A percentile compares a stretch with the other conserved stretches of the same genome.
Conservation (phyloP, 2,797 vertebrate genomes). For the Macroramphosus scolopax region DNA sequence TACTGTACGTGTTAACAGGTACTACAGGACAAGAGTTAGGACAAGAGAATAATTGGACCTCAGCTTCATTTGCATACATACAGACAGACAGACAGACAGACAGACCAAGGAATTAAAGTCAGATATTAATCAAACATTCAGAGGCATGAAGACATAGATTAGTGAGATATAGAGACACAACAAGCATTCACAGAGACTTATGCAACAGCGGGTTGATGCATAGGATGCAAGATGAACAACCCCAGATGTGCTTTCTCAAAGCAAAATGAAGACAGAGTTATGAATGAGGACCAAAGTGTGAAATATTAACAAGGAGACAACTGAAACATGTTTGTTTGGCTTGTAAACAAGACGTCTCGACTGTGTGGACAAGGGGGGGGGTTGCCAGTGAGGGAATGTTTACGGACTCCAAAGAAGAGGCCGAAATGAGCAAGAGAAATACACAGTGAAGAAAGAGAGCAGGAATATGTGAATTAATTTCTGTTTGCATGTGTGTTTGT, state of each 20-base stretch:
- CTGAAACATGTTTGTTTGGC: slow-evolving; percentile 3
- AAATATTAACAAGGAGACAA: slow-evolving; percentile 9
- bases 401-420: not conserved
- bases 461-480: slow-evolving; percentile 7
- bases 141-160: not conserved
- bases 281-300: not conserved
- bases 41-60: too few relatives aligned
- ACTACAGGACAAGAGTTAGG: slow-evolving; percentile 43
- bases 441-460: not conserved
- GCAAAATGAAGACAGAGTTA: slow-evolving; percentile 3
- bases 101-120: not conserved
- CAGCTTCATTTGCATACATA: slow-evolving; percentile 29
- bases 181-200: not conserved
- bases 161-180: not conserved
- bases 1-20: slow-evolving; percentile 22
- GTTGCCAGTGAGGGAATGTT: slow-evolving; percentile 2
- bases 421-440: not conserved
- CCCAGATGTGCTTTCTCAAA: not conserved
- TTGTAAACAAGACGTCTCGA: slow-evolving; percentile 9
- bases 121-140: slow-evolving; percentile 8
- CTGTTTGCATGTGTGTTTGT: slow-evolving; percentile 6
- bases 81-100: slow-evolving; percentile 5
- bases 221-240: not conserved
- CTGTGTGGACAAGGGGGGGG: not conserved
- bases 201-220: not conserved